Conservation (phyloP, 2,888 invertebrate genomes). For the Macropis europaea region DNA sequence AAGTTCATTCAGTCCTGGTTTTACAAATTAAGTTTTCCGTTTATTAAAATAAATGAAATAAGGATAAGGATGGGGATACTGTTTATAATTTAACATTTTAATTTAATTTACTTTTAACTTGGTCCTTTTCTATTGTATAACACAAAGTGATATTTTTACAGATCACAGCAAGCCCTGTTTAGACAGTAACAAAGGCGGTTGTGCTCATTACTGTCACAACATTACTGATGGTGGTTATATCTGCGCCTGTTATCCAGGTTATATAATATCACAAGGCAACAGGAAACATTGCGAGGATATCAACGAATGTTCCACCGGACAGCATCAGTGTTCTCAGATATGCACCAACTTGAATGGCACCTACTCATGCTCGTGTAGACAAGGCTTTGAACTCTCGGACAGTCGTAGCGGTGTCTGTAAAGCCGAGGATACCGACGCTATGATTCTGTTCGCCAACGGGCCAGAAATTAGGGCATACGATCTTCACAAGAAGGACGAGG, state of each 20-base stretch:
- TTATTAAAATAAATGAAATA: too few relatives aligned
- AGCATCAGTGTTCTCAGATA: constrained; percentile 95
- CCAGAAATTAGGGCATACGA: constrained; percentile 91
- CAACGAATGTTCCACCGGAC: constrained; percentile 92
- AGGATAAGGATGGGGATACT: too few relatives aligned
- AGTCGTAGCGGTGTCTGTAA: constrained; percentile 91
- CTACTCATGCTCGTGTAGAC: constrained; percentile 91
- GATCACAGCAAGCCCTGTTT: constrained; percentile 80
- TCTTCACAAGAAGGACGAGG: constrained; percentile 85
- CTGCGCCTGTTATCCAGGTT: constrained; percentile 94
- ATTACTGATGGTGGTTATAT: constrained; percentile 92
- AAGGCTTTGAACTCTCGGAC: constrained; percentile 89
- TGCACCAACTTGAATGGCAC: constrained; percentile 96
- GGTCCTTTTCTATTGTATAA: too few relatives aligned
- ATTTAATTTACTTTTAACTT: constrained; percentile 12
- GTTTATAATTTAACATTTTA: not conserved
- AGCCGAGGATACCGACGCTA: constrained; percentile 83
- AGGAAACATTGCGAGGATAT: constrained; percentile 93
- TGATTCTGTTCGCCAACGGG: constrained; percentile 89
- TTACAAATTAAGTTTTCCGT: too few relatives aligned
- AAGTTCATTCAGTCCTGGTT: constrained; percentile 75
- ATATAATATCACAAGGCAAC: constrained; percentile 89
- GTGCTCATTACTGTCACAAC: constrained; percentile 95
- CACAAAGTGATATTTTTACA: constrained; percentile 60
- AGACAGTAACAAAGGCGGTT: constrained; percentile 86